Evolutionary conservation across 2,797 vertebrate genomes (phyloP).

Genomic region (Sebastes hopkinsi): DNA sequence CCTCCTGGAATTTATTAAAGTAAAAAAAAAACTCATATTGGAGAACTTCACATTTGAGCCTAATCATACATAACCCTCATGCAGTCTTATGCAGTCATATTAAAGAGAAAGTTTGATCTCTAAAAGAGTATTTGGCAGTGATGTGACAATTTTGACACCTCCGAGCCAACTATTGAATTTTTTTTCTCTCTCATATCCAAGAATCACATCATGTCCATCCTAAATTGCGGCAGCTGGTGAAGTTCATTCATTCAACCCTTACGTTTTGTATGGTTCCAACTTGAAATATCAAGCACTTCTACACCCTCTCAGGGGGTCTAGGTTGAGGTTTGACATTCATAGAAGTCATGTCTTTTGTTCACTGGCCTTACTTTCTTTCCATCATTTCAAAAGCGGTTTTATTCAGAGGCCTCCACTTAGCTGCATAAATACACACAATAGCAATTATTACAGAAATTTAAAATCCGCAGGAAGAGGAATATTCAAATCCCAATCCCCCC

Average conservation of each 20-base stretch:
- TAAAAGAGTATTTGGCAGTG: slow-evolving; percentile 41
- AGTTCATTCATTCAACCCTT: slow-evolving; percentile 53
- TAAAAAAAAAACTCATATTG: slow-evolving; percentile 27
- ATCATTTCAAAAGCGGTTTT: slow-evolving; percentile 46
- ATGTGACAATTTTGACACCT: slow-evolving; percentile 46
- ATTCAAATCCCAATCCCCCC: slow-evolving; percentile 34
- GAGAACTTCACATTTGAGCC: slow-evolving; percentile 25
- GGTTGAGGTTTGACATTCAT: slow-evolving; percentile 61
- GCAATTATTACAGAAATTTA: slow-evolving; percentile 53
- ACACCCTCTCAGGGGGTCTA: slow-evolving; percentile 44
- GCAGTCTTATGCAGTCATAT: neutral
- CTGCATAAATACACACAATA: slow-evolving; percentile 48
- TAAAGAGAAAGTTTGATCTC: slow-evolving; percentile 40
- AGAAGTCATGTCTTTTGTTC: slow-evolving; percentile 40
- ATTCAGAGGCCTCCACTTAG: slow-evolving; percentile 32
- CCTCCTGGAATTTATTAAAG: slow-evolving; percentile 29
- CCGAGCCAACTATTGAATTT: slow-evolving; percentile 38
- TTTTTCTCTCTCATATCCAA: slow-evolving; percentile 27
- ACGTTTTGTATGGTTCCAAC: slow-evolving; percentile 50
- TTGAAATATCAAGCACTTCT: slow-evolving; percentile 55
- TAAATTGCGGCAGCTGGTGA: slow-evolving; percentile 50
- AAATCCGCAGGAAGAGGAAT: slow-evolving; percentile 42
- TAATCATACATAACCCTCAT: slow-evolving; percentile 36
- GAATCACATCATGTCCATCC: slow-evolving; percentile 54
- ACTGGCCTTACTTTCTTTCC: slow-evolving; percentile 47